Conservation (phyloP, 1,140 invertebrate species). For the Hylaeus volcanicus region DNA sequence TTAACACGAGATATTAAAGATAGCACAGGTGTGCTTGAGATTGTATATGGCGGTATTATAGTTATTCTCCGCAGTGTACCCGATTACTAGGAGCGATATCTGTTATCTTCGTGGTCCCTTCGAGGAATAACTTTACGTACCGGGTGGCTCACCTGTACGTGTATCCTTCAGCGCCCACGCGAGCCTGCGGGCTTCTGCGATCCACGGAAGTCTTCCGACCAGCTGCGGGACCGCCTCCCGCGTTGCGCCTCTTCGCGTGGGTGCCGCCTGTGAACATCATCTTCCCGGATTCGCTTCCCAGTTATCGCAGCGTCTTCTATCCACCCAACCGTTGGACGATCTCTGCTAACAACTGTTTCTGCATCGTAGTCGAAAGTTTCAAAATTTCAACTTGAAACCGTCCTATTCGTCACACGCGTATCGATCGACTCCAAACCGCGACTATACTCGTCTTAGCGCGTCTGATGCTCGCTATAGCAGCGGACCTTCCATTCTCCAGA, state of each 20-base stretch:
- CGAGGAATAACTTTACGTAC: constrained; percentile 26
- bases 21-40: too few relatives aligned
- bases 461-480: neutral
- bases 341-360: too few relatives aligned
- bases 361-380: neutral
- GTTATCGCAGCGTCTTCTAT: neutral
- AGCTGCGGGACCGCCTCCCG: constrained; percentile 56
- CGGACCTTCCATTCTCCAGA: neutral
- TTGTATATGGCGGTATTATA: too few relatives aligned
- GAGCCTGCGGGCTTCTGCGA: constrained; percentile 64
- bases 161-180: constrained; percentile 72
- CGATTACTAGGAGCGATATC: neutral
- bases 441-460: neutral
- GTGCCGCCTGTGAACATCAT: constrained; percentile 83
- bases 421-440: neutral
- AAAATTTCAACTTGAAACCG: too few relatives aligned
- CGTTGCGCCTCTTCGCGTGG: constrained; percentile 79
- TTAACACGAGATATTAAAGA: too few relatives aligned
- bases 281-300: constrained; percentile 23
- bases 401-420: neutral
- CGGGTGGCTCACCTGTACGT: constrained; percentile 72
- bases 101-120: neutral
- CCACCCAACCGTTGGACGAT: neutral
- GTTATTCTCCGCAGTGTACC: too few relatives aligned
- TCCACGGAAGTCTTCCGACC: constrained; percentile 71